Evolutionary conservation across 92 coral and sea anemone genomes (phyloP), one percentile per base, ranked within the genome.

Genomic region (Pocillopora meandrina): DNA sequence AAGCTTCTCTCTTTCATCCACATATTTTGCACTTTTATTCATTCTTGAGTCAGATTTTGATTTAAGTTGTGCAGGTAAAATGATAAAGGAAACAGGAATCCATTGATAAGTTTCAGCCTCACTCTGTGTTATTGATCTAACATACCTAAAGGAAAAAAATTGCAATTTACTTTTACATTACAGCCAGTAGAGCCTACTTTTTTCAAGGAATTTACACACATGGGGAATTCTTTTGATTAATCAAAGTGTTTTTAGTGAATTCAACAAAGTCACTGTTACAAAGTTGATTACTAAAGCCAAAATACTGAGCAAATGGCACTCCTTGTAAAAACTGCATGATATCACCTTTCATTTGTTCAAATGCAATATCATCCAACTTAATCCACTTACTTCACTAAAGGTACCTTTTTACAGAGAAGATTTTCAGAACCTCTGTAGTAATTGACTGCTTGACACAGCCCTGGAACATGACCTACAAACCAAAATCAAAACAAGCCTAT

Each of bases 381-480:
- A 26, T 42, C 52, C 52, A 57, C 93, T 61, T 86, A 93, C 97
- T 90, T 86, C 33, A 90, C 94, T 68, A 93, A 75, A 65, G 97
- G 91, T 6, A 91, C 89, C 73, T 93, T 93, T 76, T 93, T 83
- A 67, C 97, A 93, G 14, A 93, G 89, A 20, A 91, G 90, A 16
- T 74, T 84, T 14, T 89, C 87, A 12, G 97, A 90, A 26, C 97
- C 97, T 65, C 97, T 76, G 80, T 93, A 90, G 80, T 93, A 93
- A 81, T 93, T 93, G 56, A 93, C 90, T 47, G 86, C 94, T 75
- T 93, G 97, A 60, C 69, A 65, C 42, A 86, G 56, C 6, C 97
- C 97, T 82, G 88, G 69, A 56, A 79, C 71, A 31, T 87, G 94
- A 20, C 94, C 94, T 91, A 61, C 3, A 20, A 2, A 79, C 12